phyloP scores from a whole-genome alignment of 2,888 invertebrate genomes.

The Pantelozetes paolii region DNA sequence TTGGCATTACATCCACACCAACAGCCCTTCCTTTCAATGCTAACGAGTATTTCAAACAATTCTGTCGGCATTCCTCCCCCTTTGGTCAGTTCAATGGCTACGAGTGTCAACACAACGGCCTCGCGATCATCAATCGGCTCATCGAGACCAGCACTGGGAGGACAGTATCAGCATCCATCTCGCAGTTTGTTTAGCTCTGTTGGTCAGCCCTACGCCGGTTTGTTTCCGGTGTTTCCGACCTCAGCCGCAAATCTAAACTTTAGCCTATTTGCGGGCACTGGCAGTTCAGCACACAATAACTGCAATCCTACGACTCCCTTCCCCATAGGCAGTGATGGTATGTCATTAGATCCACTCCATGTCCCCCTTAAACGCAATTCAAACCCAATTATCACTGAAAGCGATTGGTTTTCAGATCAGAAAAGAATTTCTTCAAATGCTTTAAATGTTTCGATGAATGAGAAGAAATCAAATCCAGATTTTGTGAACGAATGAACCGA shows the following conservation, averaged over 20 bases:
- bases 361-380: conserved; percentile 25
- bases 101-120: neutral
- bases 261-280: conserved; percentile 2
- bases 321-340: neutral
- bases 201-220: neutral
- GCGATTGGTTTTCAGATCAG: neutral
- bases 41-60: conserved; percentile 6
- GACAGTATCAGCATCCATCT: conserved; percentile 5
- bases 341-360: conserved; percentile 7
- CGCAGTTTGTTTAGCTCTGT: conserved; percentile 13
- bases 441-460: neutral
- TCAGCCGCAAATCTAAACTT: conserved; percentile 25
- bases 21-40: conserved; percentile 26
- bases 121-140: conserved; percentile 8
- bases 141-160: neutral
- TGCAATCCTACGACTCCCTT: neutral
- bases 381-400: conserved; percentile 9
- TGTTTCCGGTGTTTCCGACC: conserved; percentile 21
- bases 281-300: conserved; percentile 9
- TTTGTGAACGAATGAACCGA: neutral
- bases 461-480: conserved; percentile 7
- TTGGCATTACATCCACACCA: neutral
- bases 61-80: conserved; percentile 5
- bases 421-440: conserved; percentile 7
- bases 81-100: conserved; percentile 6